Base-by-base conservation (phyloP, 1,140 invertebrate genomes). In the Camponotus vicinus region DNA sequence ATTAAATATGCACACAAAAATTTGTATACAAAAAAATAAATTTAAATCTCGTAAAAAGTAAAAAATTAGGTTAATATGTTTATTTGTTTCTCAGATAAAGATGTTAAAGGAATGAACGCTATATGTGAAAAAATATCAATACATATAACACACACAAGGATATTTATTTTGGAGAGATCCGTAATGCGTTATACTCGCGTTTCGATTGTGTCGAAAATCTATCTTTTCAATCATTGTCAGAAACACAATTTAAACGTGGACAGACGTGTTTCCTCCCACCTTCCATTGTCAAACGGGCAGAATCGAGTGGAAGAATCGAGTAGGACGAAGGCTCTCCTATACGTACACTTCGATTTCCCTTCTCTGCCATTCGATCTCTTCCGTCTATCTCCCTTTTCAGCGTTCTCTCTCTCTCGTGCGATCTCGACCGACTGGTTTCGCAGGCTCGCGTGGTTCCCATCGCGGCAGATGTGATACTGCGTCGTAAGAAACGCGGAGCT, bases 401-500 rank as follows among this genome's bases (percentile, higher is more conserved):
- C 49, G 5, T 52, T 7, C n/a, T 61, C 11, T 21, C 13, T 18
- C 55, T 76, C 49, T 61, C 42, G n/a, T 11, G 37, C 69, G 45
- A 84, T 79, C 71, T 21, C 45, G 55, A 59, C 40, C 18, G 83
- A 80, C 88, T 89, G 88, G 88, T 89, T 89, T 85, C 71, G 71
- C 82, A 78, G 45, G 32, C 37, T 64, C 21, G 27, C 32, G 63
- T n/a, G 45, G 52, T 67, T 85, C 71, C 82, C 71, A 70, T 21
- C 21, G 61, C 57, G 80, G 75, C 82, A 75, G 87, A 88, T 88
- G 87, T 49, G 49, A 67, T 40, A 42, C 55, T 49, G 11, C 7
- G 59, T 34, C 55, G 40, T 37, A 78, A 88, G 87, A 78, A 77
- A 88, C 59, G 7, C 32, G 0, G 32, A 76, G 73, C 82, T 49